Percentiles rank a stretch among this genome's conserved stretches.
Conservation (phyloP, 1,140 invertebrate genomes). For the Chironomus striatipennis region DNA sequence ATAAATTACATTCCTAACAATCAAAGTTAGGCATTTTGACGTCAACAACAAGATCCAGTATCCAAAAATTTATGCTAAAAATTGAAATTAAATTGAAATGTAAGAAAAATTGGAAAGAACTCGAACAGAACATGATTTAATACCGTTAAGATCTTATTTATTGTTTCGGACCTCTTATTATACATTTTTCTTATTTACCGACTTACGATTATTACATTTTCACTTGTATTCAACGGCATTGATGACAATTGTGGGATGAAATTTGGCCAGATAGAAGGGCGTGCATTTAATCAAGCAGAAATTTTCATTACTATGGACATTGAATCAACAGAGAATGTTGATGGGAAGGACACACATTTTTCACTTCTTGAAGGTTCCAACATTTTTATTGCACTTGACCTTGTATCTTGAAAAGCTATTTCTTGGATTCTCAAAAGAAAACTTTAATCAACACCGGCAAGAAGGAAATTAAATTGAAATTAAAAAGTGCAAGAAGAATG, state of each 20-base stretch:
- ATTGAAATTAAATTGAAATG: not conserved
- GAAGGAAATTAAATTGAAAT: no score
- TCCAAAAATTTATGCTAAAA: no score
- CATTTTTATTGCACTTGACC: no score
- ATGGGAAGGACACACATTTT: no score
- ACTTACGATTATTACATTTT: not conserved
- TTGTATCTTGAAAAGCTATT: no score
- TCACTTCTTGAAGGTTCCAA: no score
- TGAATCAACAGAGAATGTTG: no score
- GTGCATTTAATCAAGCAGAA: not conserved
- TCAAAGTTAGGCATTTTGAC: no score
- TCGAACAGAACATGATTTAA: conserved; percentile 20
- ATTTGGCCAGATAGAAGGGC: not conserved
- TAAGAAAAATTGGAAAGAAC: not conserved
- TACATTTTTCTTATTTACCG: not conserved
- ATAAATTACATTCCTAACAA: no score
- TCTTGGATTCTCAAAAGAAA: not conserved
- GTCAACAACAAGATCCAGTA: no score
- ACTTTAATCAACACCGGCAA: not conserved
- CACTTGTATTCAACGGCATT: conserved; percentile 1
- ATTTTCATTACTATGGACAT: not conserved
- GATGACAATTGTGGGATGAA: not conserved
- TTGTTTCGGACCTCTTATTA: not conserved
- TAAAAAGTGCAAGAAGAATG: no score
- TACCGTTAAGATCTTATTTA: conserved; percentile 17